Conservation (phyloP, 2,888 invertebrate species). For the Trachelus iudaicus region DNA sequence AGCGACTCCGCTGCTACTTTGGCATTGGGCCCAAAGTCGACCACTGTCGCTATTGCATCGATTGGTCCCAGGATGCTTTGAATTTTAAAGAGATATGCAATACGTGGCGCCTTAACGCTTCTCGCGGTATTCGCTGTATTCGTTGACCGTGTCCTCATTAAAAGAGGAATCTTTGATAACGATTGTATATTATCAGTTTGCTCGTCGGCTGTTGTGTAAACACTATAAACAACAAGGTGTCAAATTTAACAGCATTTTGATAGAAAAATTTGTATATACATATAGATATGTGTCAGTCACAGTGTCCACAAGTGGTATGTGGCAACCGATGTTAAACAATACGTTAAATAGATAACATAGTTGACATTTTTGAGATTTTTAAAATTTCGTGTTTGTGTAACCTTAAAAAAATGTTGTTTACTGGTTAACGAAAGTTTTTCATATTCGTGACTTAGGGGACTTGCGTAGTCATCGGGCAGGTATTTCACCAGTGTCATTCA, state of each 20-base stretch:
- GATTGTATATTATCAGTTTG: neutral
- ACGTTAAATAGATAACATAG: neutral
- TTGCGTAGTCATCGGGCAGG: neutral
- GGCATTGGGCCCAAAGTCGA: constrained; percentile 41
- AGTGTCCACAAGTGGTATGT: neutral
- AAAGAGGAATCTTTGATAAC: neutral
- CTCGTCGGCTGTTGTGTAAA: neutral
- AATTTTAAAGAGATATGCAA: neutral
- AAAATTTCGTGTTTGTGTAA: neutral
- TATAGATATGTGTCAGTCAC: neutral
- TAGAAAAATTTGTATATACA: neutral
- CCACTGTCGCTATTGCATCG: neutral
- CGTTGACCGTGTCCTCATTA: neutral
- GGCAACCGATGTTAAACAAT: neutral
- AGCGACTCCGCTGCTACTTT: constrained; percentile 5
- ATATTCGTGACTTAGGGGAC: neutral
- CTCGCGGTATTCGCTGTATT: neutral
- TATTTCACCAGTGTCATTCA: no score
- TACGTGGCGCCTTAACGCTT: neutral
- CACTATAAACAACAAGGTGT: neutral
- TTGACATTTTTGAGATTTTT: neutral
- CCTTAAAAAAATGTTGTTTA: neutral
- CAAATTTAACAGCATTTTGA: neutral
- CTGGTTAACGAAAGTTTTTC: neutral
- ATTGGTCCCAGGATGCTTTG: neutral